phyloP scores from a whole-genome alignment of 2,797 vertebrate species.

The Acanthurus tractus region DNA sequence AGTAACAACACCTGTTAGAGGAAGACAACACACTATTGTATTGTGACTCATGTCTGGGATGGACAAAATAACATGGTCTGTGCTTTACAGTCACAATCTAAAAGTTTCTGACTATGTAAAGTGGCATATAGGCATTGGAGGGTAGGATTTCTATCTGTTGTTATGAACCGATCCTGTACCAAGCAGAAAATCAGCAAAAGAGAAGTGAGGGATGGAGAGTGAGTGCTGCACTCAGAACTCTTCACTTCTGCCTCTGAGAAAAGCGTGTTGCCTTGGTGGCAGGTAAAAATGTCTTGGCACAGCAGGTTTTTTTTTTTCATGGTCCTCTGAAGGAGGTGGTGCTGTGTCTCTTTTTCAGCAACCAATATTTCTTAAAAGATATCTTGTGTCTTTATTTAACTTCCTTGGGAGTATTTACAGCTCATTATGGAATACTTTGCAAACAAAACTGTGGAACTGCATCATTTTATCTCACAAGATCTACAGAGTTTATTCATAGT shows the following conservation, averaged over 20 bases:
- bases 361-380: background rate
- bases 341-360: background rate
- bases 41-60: slow-evolving; percentile 57
- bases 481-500: background rate
- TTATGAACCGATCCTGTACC: background rate
- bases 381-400: background rate
- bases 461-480: background rate
- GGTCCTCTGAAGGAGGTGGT: slow-evolving; percentile 8
- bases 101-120: slow-evolving; percentile 25
- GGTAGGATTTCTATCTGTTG: background rate
- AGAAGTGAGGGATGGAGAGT: background rate
- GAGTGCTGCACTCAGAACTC: background rate
- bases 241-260: slow-evolving; percentile 39
- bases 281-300: slow-evolving; percentile 58
- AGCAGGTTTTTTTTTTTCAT: slow-evolving; percentile 25
- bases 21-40: slow-evolving; percentile 46
- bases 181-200: background rate
- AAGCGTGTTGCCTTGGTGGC: slow-evolving; percentile 61
- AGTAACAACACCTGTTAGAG: slow-evolving; percentile 50
- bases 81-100: slow-evolving; percentile 14
- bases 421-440: background rate
- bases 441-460: background rate
- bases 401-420: background rate
- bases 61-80: slow-evolving; percentile 62
- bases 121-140: background rate